These are phyloP conservation scores for Leptinotarsa haldemani DNA, from an alignment of 2,888 invertebrate species.

Conservation along the genomic window DNA sequence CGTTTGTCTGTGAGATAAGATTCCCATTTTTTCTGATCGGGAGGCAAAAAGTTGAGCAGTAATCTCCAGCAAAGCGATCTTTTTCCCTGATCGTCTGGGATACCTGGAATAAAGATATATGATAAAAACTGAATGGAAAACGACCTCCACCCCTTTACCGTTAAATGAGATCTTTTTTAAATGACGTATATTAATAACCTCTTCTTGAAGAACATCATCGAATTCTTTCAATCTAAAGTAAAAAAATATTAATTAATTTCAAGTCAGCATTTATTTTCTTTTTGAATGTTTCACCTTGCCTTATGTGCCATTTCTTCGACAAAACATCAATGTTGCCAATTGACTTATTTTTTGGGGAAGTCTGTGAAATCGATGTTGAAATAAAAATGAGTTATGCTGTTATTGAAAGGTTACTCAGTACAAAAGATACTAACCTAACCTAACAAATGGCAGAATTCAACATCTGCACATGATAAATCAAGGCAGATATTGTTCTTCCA, in stretches of 20 bases:
- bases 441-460: too few relatives aligned
- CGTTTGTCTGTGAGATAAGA: constrained; percentile 79
- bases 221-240: constrained; percentile 82
- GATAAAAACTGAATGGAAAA: too few relatives aligned
- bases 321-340: background rate
- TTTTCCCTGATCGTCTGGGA: constrained; percentile 87
- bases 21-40: constrained; percentile 76
- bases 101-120: constrained; percentile 70
- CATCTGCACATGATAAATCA: too few relatives aligned
- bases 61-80: constrained; percentile 91
- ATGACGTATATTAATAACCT: constrained; percentile 77
- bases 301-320: constrained; percentile 60
- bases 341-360: background rate
- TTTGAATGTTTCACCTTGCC: constrained; percentile 57
- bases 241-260: constrained; percentile 33
- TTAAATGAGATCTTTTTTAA: constrained; percentile 81
- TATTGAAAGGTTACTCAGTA: too few relatives aligned
- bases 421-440: too few relatives aligned
- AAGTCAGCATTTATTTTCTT: constrained; percentile 19
- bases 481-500: too few relatives aligned
- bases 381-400: too few relatives aligned
- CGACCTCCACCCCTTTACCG: constrained; percentile 69
- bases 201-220: constrained; percentile 77
- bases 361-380: too few relatives aligned
- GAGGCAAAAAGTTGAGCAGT: constrained; percentile 85